A percentile compares a stretch with the other conserved stretches of the same genome.
These are phyloP conservation scores for Ectropis crepuscularia DNA, from an alignment of 2,888 invertebrate species.

Conservation along the genomic window DNA sequence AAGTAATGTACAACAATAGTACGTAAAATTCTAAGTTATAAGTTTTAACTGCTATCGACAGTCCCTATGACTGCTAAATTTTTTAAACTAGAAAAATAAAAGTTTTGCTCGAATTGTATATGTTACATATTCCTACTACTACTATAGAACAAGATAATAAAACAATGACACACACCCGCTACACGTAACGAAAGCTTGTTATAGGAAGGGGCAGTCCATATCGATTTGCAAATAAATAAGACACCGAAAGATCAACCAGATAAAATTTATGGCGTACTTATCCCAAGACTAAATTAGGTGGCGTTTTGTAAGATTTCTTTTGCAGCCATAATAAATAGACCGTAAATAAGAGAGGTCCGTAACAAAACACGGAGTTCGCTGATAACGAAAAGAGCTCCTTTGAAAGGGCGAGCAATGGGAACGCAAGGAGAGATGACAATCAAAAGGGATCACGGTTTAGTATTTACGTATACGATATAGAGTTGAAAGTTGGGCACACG, in stretches of 20 bases:
- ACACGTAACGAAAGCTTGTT: too few species aligned
- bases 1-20: too few species aligned
- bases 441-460: slow-evolving; percentile 48
- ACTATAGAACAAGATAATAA: too few species aligned
- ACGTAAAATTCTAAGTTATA: too few species aligned
- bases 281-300: slow-evolving; percentile 18
- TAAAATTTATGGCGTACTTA: slow-evolving; percentile 8
- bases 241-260: slow-evolving; percentile 2
- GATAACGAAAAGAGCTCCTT: slow-evolving; percentile 50
- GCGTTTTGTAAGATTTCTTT: slow-evolving; percentile 31
- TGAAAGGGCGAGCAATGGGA: slow-evolving; percentile 47
- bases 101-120: too few species aligned
- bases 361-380: slow-evolving; percentile 41
- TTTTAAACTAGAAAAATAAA: too few species aligned
- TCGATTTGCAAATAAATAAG: neutral
- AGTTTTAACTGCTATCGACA: too few species aligned
- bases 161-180: too few species aligned
- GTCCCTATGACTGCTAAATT: too few species aligned
- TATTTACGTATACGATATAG: slow-evolving; percentile 11
- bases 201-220: neutral
- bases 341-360: slow-evolving; percentile 43
- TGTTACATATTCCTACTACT: too few species aligned
- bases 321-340: slow-evolving; percentile 37
- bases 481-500: too few species aligned
- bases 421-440: slow-evolving; percentile 51